Evolutionary conservation across 2,797 vertebrate genomes (phyloP).

Genomic region (Crypturellus tataupa): DNA sequence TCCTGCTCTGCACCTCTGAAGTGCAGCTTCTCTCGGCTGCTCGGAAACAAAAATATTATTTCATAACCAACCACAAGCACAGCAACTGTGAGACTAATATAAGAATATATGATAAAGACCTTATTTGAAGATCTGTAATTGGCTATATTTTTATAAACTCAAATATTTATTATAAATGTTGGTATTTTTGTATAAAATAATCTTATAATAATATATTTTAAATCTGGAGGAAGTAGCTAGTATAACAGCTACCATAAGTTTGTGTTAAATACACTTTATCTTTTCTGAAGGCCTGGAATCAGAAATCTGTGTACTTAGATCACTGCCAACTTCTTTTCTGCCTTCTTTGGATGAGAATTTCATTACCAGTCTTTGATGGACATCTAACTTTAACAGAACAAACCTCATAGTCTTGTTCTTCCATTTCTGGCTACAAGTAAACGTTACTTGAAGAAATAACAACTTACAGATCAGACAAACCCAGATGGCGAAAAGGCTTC

Average conservation of each 20-base stretch:
- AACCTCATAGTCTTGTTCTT: neutral
- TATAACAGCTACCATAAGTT: neutral
- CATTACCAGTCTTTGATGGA: neutral
- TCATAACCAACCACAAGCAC: neutral
- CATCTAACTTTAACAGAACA: neutral
- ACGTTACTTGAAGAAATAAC: constrained; percentile 51
- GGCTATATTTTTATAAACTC: neutral
- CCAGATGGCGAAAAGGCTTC: constrained; percentile 93
- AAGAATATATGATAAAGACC: neutral
- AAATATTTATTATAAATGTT: neutral
- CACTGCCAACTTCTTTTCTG: neutral
- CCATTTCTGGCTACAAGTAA: constrained; percentile 14
- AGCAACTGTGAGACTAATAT: neutral
- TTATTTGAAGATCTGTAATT: neutral
- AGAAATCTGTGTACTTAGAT: neutral
- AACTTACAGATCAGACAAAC: constrained; percentile 96
- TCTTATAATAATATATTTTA: neutral
- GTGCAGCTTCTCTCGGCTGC: neutral
- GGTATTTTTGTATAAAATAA: neutral
- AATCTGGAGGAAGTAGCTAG: neutral
- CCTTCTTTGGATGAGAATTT: neutral
- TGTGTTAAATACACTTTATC: neutral
- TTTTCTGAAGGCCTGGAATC: neutral
- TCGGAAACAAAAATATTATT: neutral
- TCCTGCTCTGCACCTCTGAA: neutral